Evolutionary conservation across 2,888 invertebrate species (phyloP).

Genomic region (Cataglyphis altisquamis): DNA sequence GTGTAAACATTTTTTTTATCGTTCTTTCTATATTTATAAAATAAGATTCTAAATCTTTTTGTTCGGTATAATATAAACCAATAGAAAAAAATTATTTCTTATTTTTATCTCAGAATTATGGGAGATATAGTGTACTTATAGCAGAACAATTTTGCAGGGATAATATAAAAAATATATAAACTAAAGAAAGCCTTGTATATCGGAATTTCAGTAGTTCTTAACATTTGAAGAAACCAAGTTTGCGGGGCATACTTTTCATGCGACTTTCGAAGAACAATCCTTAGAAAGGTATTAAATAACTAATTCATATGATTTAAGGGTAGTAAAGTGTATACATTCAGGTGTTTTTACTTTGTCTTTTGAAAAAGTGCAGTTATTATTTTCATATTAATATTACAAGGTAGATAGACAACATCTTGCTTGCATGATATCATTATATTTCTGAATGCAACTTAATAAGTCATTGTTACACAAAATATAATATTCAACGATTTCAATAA

Average conservation of each 20-base stretch:
- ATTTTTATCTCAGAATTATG: constrained; percentile 42
- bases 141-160: constrained; percentile 71
- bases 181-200: constrained; percentile 70
- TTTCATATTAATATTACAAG: constrained; percentile 27
- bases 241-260: constrained; percentile 71
- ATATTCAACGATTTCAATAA: constrained; percentile 7
- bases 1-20: constrained; percentile 10
- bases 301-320: constrained; percentile 65
- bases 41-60: neutral
- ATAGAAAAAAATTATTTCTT: constrained; percentile 30
- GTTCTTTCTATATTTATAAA: constrained; percentile 18
- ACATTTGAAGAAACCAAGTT: constrained; percentile 73
- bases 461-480: constrained; percentile 7
- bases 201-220: constrained; percentile 73
- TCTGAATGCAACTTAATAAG: constrained; percentile 1
- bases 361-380: constrained; percentile 47
- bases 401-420: constrained; percentile 23
- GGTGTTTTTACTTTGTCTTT: constrained; percentile 46
- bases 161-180: constrained; percentile 69
- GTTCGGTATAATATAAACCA: neutral
- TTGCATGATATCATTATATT: constrained; percentile 58
- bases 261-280: constrained; percentile 70
- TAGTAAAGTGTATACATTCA: constrained; percentile 56
- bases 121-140: constrained; percentile 61
- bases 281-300: constrained; percentile 73